Base-by-base conservation (phyloP, 2,888 invertebrate genomes). In the Drosophila emarginata region DNA sequence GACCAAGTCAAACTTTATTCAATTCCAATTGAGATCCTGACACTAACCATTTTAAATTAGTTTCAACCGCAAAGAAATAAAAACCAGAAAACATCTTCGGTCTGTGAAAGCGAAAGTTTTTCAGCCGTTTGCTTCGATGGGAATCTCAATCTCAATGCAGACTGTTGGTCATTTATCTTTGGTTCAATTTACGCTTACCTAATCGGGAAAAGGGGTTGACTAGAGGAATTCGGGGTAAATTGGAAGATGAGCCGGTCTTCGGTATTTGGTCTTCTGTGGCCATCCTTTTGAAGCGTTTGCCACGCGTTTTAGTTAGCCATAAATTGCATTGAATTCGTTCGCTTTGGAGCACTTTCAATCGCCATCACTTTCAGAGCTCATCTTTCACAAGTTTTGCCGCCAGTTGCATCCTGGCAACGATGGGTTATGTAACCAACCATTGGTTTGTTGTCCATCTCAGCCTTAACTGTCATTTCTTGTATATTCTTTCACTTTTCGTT, bases 21-120 rank as follows among this genome's bases (percentile, higher is more conserved):
- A 28, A 52, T 28, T 18, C 36, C 32, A 9, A 18, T 54, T 6
- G 4, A 54, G 54, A 54, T 54, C 36, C 54, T 53, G 54, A 45
- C 50, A 37, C 11, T 40, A 39, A 51, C 67, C 32, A 71, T 57
- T 57, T 36, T 57, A 66, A 18, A 56, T 39, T 57, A 57, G 52
- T 15, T 39, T 59, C 4, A 37, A 39, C 59, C 37, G 18, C 14
- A 57, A 51, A 60, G 12, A 23, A 28, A 39, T 9, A 9, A 32
- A 12, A 53, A 39, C 14, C 51, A 11, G 58, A 64, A 52, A 68
- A 51, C 79, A 77, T 74, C 67, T 68, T 52, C 59, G 15, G 52
- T 26, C 63, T 58, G 78, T 62, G 60, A 88, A 82, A 82, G 88
- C 82, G 82, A 82, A 82, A 82, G 82, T 82, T 77, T 71, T 72